A percentile compares a stretch with the other conserved stretches of the same genome.
Conservation (phyloP, 2,888 invertebrate genomes). For the Neocrepidodera transversa region DNA sequence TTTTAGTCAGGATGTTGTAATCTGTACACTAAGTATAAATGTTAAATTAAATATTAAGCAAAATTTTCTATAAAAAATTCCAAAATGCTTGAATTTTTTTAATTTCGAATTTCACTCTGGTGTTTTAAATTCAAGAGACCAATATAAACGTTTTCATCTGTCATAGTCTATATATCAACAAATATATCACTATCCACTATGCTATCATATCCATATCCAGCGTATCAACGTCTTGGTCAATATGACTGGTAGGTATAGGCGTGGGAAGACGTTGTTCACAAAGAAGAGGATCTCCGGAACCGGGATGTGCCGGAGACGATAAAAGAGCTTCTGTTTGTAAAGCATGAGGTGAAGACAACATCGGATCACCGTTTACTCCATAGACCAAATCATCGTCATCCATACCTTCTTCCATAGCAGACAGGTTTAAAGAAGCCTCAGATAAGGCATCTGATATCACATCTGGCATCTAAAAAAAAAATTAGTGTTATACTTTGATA, state of each 20-base stretch:
- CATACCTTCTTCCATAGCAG: conserved; percentile 70
- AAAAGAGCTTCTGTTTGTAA: conserved; percentile 70
- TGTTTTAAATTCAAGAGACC: conserved; percentile 6
- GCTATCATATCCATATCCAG: conserved; percentile 65
- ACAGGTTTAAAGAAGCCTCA: conserved; percentile 63
- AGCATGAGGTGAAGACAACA: conserved; percentile 63
- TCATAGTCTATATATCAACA: conserved; percentile 16
- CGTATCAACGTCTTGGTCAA: conserved; percentile 63
- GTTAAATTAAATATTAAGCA: too few species aligned
- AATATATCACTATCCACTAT: conserved; percentile 52
- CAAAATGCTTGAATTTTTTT: too few species aligned
- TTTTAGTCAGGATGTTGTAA: too few species aligned
- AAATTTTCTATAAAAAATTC: too few species aligned
- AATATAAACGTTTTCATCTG: conserved; percentile 25
- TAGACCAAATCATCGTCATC: conserved; percentile 59
- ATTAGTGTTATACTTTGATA: background rate
- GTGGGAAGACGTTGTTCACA: conserved; percentile 60
- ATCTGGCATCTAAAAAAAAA: conserved; percentile 50
- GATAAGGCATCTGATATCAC: conserved; percentile 63
- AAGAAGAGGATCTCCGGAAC: conserved; percentile 70
- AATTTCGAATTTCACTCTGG: too few species aligned
- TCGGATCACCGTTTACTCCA: conserved; percentile 60
- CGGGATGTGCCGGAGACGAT: conserved; percentile 64
- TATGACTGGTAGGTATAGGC: conserved; percentile 60
- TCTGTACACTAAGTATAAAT: too few species aligned